Percentiles rank a stretch among this genome's conserved stretches.
Evolutionary conservation across 2,113 vertebrate species (phyloP).

Genomic region (Benitochromis conjunctus): DNA sequence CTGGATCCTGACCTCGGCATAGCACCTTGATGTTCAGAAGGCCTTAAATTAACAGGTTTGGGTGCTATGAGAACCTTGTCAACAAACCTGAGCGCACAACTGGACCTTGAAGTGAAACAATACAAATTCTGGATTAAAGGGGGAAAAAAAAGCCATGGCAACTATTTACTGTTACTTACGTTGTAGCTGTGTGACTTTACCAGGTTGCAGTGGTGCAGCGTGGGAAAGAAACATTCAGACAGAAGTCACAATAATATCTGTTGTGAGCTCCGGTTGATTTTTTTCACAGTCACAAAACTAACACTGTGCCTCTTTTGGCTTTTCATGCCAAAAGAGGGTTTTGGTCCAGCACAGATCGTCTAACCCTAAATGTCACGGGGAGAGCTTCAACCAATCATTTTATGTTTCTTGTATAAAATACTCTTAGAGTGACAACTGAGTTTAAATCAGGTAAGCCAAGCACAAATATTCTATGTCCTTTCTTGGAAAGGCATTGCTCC

Average conservation of each 20-base stretch:
- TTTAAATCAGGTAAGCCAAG: background rate
- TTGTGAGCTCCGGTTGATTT: background rate
- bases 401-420: background rate
- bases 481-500: background rate
- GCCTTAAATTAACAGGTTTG: slow-evolving; percentile 5
- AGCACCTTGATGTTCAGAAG: background rate
- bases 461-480: background rate
- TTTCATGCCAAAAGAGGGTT: background rate
- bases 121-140: background rate
- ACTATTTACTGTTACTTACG: background rate
- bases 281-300: background rate
- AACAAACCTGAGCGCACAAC: background rate
- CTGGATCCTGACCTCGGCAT: background rate
- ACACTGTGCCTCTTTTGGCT: background rate
- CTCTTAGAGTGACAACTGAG: background rate
- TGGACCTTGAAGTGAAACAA: background rate
- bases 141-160: background rate
- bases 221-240: background rate
- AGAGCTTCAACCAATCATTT: background rate
- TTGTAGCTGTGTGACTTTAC: background rate
- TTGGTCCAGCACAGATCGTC: background rate
- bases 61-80: background rate
- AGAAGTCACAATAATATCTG: too few relatives aligned
- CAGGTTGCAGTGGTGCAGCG: background rate
- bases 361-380: background rate